Percentiles rank a stretch among this genome's conserved stretches.
Evolutionary conservation across 2,797 vertebrate species (phyloP).

Genomic region (Orestias chungarensis): DNA sequence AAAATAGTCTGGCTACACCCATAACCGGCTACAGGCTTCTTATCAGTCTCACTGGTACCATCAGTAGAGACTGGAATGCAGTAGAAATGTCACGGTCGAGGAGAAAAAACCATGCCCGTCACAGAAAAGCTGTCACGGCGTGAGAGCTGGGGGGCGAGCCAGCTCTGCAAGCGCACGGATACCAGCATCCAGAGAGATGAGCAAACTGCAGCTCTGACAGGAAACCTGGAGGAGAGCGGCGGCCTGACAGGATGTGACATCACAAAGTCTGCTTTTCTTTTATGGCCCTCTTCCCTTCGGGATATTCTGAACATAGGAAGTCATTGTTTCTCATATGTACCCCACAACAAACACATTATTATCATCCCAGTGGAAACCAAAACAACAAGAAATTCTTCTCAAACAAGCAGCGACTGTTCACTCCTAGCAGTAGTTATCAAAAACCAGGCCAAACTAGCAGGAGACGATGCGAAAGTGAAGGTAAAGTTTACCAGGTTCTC

Average conservation of each 20-base stretch:
- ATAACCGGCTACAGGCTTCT: no score
- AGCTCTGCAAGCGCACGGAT: not conserved
- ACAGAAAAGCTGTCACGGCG: slow-evolving; percentile 7
- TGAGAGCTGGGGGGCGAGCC: not conserved
- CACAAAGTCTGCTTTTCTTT: slow-evolving; percentile 14
- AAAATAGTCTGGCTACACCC: no score
- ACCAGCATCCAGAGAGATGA: not conserved
- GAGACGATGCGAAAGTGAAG: not conserved
- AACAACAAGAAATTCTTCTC: slow-evolving; percentile 22
- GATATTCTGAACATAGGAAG: slow-evolving; percentile 7
- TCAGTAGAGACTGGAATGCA: not conserved
- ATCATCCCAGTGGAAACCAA: slow-evolving; percentile 27
- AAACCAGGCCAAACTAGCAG: not conserved
- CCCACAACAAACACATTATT: not conserved
- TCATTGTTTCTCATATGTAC: slow-evolving; percentile 14
- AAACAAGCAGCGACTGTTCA: not conserved
- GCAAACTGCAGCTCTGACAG: not conserved
- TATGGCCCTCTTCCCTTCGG: slow-evolving; percentile 20
- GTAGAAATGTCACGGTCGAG: not conserved
- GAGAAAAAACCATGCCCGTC: not conserved
- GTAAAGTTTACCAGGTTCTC: not conserved
- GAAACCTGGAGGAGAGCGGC: not conserved
- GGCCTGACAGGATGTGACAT: slow-evolving; percentile 22
- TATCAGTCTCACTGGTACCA: not conserved
- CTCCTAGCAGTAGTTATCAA: not conserved